A percentile compares a stretch with the other conserved stretches of the same genome.
Evolutionary conservation across 1,140 invertebrate genomes (phyloP).

Genomic region (Rhagoletis pomonella): DNA sequence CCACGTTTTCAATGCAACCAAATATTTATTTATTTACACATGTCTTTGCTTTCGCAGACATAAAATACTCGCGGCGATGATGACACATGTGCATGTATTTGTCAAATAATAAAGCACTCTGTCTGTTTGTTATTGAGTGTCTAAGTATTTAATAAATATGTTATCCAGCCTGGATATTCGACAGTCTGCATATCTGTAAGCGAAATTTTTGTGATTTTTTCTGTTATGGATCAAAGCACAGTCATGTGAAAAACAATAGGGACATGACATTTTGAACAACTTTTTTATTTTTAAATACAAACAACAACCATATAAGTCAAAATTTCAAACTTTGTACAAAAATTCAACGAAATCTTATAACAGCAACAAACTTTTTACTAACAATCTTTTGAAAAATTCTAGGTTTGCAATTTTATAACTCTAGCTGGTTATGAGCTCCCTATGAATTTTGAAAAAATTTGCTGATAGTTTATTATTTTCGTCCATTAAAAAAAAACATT

Average conservation of each 20-base stretch:
- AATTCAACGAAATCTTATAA: no score
- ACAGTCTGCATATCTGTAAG: slow-evolving; percentile 28
- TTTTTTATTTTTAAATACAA: no score
- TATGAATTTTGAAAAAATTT: no score
- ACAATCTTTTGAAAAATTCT: no score
- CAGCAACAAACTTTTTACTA: no score
- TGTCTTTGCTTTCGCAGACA: slow-evolving; percentile 40
- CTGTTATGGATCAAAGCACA: background rate
- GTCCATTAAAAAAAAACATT: no score
- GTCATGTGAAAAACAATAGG: background rate
- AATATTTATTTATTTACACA: slow-evolving; percentile 26
- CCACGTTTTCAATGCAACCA: background rate
- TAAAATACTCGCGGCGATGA: slow-evolving; percentile 5
- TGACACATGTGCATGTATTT: background rate
- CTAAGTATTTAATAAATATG: background rate
- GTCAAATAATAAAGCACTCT: background rate
- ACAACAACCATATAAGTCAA: no score
- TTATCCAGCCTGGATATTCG: background rate
- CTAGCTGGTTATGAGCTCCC: no score
- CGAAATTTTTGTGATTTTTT: slow-evolving; percentile 1
- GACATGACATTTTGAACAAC: no score
- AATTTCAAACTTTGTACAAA: no score
- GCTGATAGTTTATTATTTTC: no score
- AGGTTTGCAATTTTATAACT: no score
- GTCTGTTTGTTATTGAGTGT: slow-evolving; percentile 5